These are phyloP conservation scores for Actenoides lindsayi DNA, from an alignment of 2,113 vertebrate genomes.

Conservation along the genomic window DNA sequence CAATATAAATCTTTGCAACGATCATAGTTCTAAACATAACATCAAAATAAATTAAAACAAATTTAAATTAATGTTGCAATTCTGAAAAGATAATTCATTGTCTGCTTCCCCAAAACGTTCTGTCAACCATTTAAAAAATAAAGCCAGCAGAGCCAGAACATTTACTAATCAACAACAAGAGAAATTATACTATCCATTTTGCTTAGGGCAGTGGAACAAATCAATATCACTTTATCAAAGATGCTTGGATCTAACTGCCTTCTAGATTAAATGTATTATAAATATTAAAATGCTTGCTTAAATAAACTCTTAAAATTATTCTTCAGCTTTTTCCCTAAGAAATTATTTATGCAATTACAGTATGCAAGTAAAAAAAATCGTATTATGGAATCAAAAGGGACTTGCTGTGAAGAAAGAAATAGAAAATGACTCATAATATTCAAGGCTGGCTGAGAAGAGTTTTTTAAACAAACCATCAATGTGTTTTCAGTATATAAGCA, in stretches of 20 bases:
- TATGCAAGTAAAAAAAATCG: neutral
- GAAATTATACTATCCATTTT: slow-evolving; percentile 8
- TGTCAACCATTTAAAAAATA: slow-evolving; percentile 23
- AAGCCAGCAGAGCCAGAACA: neutral
- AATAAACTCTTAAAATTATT: slow-evolving; percentile 49
- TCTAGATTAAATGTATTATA: slow-evolving; percentile 19
- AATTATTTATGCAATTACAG: slow-evolving; percentile 30
- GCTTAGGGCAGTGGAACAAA: slow-evolving; percentile 38
- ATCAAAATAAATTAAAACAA: slow-evolving; percentile 22
- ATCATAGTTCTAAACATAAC: slow-evolving; percentile 5
- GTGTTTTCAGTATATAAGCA: neutral
- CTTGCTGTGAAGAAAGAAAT: neutral
- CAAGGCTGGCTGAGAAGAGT: neutral
- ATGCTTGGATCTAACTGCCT: neutral
- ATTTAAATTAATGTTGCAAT: slow-evolving; percentile 7
- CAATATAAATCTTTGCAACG: neutral
- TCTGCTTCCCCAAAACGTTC: slow-evolving; percentile 2
- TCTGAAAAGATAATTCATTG: slow-evolving; percentile 7
- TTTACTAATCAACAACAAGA: slow-evolving; percentile 35
- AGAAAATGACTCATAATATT: neutral
- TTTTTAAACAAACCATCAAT: neutral
- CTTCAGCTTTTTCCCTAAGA: neutral
- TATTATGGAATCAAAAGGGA: neutral
- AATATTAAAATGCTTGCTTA: slow-evolving; percentile 52
- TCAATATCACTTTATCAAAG: slow-evolving; percentile 23